Evolutionary conservation across 2,797 vertebrate genomes (phyloP).

Genomic region (Cetoscarus ocellatus): DNA sequence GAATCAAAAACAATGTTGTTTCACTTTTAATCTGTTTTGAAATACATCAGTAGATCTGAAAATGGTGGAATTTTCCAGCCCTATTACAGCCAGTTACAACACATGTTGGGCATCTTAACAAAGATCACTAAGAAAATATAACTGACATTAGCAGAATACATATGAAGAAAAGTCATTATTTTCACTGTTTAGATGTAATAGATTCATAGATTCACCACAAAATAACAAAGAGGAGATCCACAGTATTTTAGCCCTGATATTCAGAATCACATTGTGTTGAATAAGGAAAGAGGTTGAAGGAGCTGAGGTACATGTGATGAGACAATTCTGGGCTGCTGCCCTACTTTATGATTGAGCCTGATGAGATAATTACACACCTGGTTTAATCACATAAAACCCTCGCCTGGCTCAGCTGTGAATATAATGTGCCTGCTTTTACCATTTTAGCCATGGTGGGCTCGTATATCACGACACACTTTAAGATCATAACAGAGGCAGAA

Average conservation of each 20-base stretch:
- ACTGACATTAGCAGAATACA: conserved; percentile 30
- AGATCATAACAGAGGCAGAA: conserved; percentile 9
- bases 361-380: conserved; percentile 58
- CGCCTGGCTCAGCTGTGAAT: conserved; percentile 38
- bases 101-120: conserved; percentile 35
- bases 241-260: conserved; percentile 20
- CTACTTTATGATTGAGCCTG: conserved; percentile 38
- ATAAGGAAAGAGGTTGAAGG: conserved; percentile 2
- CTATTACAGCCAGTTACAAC: conserved; percentile 16
- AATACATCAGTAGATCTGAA: no score
- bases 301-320: conserved; percentile 21
- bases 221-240: no score
- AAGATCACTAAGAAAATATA: conserved; percentile 29
- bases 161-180: conserved; percentile 26
- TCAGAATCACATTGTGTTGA: conserved; percentile 12
- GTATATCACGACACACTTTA: conserved; percentile 25
- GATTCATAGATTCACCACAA: not conserved
- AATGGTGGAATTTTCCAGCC: no score
- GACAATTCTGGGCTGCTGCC: conserved; percentile 17
- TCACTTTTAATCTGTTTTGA: no score
- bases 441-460: conserved; percentile 24
- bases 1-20: no score
- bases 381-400: conserved; percentile 50
- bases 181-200: not conserved
- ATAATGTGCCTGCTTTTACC: conserved; percentile 37